These are phyloP conservation scores for Ochotona curzoniae DNA, from an alignment of 2,113 vertebrate species.

Conservation along the genomic window DNA sequence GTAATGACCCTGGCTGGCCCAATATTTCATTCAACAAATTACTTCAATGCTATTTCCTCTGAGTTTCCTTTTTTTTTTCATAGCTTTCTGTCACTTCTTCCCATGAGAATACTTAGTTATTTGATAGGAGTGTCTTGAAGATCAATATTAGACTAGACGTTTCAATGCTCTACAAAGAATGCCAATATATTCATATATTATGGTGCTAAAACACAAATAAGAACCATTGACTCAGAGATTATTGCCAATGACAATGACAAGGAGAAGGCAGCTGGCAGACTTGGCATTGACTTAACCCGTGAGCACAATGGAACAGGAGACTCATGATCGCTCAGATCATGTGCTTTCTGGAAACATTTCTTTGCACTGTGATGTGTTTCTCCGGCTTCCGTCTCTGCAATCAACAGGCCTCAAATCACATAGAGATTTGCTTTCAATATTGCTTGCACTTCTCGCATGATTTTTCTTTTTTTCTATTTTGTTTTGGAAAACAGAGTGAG, in stretches of 20 bases:
- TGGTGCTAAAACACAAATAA: constrained; percentile 72
- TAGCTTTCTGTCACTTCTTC: constrained; percentile 10
- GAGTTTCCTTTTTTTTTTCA: not conserved
- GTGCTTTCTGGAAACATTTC: constrained; percentile 49
- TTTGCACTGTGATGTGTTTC: constrained; percentile 42
- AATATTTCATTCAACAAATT: not conserved
- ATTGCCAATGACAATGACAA: constrained; percentile 46
- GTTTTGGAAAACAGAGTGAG: constrained; percentile 46
- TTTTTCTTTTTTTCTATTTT: constrained; percentile 47
- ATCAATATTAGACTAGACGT: constrained; percentile 52
- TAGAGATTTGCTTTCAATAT: constrained; percentile 54
- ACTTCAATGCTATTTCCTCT: not conserved
- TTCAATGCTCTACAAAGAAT: constrained; percentile 54
- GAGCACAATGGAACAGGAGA: not conserved
- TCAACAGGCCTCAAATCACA: constrained; percentile 26
- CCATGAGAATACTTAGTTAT: constrained; percentile 20
- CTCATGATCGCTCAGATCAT: constrained; percentile 45
- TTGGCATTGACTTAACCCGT: constrained; percentile 11
- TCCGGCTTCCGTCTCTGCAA: not conserved
- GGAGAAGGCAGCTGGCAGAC: not conserved
- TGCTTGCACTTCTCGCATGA: constrained; percentile 40
- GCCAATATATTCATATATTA: constrained; percentile 60
- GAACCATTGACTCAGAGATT: constrained; percentile 57
- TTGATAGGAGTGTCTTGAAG: constrained; percentile 38
- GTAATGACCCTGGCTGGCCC: not conserved